A percentile compares a stretch with the other conserved stretches of the same genome.
phyloP scores from a whole-genome alignment of 23 tunicate species.

The Trididemnum clinides region DNA sequence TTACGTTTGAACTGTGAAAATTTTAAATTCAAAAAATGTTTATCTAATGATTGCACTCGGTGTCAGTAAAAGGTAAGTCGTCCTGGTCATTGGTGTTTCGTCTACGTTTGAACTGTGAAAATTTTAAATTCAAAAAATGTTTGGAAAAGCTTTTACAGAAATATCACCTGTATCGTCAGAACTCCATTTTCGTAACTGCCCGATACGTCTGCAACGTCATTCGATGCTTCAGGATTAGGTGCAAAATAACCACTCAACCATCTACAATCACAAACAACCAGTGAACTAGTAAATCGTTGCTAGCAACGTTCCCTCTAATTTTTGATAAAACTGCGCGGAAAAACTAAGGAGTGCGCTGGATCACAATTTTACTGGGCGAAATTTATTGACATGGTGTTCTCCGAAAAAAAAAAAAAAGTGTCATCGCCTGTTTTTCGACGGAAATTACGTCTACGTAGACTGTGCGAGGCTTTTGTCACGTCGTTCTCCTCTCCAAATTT shows the following conservation, averaged over 20 bases:
- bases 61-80: conserved; percentile 51
- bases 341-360: no score
- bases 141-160: no score
- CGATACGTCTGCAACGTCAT: neutral
- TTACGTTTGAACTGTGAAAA: conserved; percentile 27
- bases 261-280: neutral
- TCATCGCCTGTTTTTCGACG: neutral
- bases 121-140: no score
- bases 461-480: no score
- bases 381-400: no score
- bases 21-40: neutral
- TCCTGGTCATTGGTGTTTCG: conserved; percentile 28
- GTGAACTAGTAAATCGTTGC: no score
- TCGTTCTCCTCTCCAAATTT: neutral
- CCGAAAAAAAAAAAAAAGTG: neutral
- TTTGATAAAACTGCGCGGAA: no score
- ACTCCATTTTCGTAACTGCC: conserved; percentile 70
- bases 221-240: conserved; percentile 16
- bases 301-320: no score
- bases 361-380: no score
- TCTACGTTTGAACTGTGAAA: no score
- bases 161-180: conserved; percentile 60
- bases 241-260: neutral
- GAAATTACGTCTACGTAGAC: no score
- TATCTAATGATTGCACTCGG: conserved; percentile 37